Conservation (phyloP, 2,888 invertebrate genomes). For the Stenchaetothrips biformis region DNA sequence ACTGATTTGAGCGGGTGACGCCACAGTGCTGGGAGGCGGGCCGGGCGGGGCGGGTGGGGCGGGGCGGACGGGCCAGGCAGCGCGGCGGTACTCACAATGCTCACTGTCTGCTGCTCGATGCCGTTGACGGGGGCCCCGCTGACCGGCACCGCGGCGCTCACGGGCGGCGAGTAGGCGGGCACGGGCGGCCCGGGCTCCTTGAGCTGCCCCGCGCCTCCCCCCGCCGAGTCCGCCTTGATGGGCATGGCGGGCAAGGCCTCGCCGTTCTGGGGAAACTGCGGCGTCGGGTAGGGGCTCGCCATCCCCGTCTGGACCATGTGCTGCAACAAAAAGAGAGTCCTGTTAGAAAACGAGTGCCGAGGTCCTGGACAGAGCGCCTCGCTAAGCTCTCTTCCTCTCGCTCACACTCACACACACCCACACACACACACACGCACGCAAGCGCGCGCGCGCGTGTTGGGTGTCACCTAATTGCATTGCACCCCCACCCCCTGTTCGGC, state of each 20-base stretch:
- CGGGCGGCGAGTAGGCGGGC: slow-evolving; percentile 42
- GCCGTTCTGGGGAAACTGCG: slow-evolving; percentile 44
- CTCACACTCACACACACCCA: too few relatives aligned
- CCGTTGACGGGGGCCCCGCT: slow-evolving; percentile 49
- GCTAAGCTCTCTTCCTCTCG: too few relatives aligned
- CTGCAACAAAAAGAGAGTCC: slow-evolving; percentile 54
- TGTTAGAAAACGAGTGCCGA: not conserved
- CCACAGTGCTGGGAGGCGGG: not conserved
- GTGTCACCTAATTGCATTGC: too few relatives aligned
- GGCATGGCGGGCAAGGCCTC: slow-evolving; percentile 43
- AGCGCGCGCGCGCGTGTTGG: too few relatives aligned
- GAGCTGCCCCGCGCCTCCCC: slow-evolving; percentile 57
- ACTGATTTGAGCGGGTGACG: not conserved
- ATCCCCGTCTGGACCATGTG: slow-evolving; percentile 93
- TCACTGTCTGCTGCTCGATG: slow-evolving; percentile 57
- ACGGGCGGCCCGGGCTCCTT: slow-evolving; percentile 43
- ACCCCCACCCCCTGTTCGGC: too few relatives aligned
- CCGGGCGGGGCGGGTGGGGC: too few relatives aligned
- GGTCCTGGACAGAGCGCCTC: too few relatives aligned
- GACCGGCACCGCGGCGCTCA: slow-evolving; percentile 41
- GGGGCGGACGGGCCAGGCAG: not conserved
- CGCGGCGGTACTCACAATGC: slow-evolving; percentile 47
- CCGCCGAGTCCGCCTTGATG: slow-evolving; percentile 52
- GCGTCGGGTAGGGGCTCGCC: slow-evolving; percentile 42
- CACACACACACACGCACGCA: too few relatives aligned